Percentiles rank a stretch among this genome's conserved stretches.
phyloP scores from a whole-genome alignment of 2,113 vertebrate genomes.

The Cheirogaleus medius region DNA sequence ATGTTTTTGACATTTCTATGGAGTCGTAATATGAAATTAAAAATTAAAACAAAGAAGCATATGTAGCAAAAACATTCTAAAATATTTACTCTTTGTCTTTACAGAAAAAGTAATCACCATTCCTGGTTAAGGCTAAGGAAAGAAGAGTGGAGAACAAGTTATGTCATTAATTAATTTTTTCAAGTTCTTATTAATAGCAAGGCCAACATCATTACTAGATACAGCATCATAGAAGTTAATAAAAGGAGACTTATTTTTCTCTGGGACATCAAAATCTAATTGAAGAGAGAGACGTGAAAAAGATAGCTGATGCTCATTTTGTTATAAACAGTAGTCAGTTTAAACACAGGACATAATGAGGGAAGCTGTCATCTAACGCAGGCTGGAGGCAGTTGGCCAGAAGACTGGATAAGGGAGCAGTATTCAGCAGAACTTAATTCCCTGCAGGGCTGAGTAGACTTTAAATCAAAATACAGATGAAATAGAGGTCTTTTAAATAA shows the following conservation, averaged over 20 bases:
- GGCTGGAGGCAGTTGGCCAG: rapidly evolving
- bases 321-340: not conserved
- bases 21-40: not conserved
- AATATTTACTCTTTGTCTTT: not conserved
- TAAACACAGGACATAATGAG: not conserved
- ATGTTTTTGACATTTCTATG: not conserved
- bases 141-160: not conserved
- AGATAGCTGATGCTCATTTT: not conserved
- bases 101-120: too few species aligned
- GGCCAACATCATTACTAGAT: not conserved
- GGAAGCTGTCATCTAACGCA: not conserved
- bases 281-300: not conserved
- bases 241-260: not conserved
- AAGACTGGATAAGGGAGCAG: not conserved
- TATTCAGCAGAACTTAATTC: too few species aligned
- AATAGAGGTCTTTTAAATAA: too few species aligned
- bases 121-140: not conserved
- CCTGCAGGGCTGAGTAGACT: not conserved
- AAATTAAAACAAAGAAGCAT: not conserved
- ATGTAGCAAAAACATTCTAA: not conserved
- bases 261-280: not conserved
- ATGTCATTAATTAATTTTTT: not conserved
- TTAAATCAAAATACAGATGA: not conserved
- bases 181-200: not conserved
- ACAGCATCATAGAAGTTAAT: not conserved